Evolutionary conservation across 2,888 invertebrate species (phyloP), one percentile per base, ranked within the genome.

Genomic region (Nemotelus nigrinus): DNA sequence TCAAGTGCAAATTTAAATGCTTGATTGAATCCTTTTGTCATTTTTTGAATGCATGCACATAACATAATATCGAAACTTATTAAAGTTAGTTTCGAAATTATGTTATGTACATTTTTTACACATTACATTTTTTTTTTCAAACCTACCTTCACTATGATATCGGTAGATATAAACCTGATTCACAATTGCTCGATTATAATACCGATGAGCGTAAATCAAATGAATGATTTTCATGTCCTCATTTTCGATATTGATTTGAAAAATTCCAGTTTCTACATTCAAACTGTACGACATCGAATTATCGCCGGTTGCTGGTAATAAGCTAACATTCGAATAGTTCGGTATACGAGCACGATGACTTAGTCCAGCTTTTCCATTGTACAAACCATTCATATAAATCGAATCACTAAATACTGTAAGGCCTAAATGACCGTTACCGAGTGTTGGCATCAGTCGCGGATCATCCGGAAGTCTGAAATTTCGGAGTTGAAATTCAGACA

Each of bases 291-390:
- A 79, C 10, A 70, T 70, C 41, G 53, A 50, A 71, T 77, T 50
- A 88, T 68, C 79, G 25, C 50, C 76, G 7, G 7, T 72, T 25
- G 3, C 82, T 57, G 50, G 80, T 81, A 0, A 82, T 78, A 8
- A 63, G 41, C 58, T 82, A 25, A 91, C 86, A 81, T 90, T 90
- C 2, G 89, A 87, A 89, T 90, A 90, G 75, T 89, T 89, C n/a
- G 91, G 91, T 50, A 91, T 89, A 53, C 91, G 87, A 0, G 91
- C 91, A 5, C 91, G 87, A 76, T 89, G 89, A 80, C 91, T 91
- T 60, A 89, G 86, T 0, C 91, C 91, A 1, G 84, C 86, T 4
- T 83, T 84, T 2, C 91, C 91, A 83, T 89, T 91, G 84, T 91
- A 91, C 0, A 91, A 81, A 0, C 91, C 91, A 80, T 91, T 91